Percentiles rank a stretch among this genome's conserved stretches.
These are phyloP conservation scores for Sarcophaga rosellei DNA, from an alignment of 2,888 invertebrate genomes.

Conservation along the genomic window DNA sequence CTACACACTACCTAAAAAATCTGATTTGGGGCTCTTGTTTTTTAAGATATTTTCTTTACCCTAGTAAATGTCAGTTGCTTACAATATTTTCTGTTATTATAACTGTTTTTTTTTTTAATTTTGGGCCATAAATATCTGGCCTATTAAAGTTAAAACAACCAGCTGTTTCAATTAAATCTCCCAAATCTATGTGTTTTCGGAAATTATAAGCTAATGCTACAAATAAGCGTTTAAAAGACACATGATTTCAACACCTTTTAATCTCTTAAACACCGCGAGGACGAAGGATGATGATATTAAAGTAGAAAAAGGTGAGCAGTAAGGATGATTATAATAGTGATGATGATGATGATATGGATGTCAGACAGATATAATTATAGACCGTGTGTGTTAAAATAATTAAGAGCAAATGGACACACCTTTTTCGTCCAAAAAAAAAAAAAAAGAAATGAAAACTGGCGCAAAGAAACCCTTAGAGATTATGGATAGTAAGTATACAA, in stretches of 20 bases:
- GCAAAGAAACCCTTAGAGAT: constrained; percentile 47
- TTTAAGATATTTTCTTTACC: no score
- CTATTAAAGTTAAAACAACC: constrained; percentile 26
- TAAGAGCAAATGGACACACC: constrained; percentile 71
- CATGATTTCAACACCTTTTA: constrained; percentile 63
- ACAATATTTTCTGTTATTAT: background rate
- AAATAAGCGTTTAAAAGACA: constrained; percentile 38
- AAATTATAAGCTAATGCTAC: constrained; percentile 3
- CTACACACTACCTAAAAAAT: no score
- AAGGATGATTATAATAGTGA: background rate
- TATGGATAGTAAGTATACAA: constrained; percentile 36
- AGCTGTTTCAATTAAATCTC: constrained; percentile 35
- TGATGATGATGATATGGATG: constrained; percentile 54
- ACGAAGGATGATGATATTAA: constrained; percentile 18
- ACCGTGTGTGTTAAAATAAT: constrained; percentile 70
- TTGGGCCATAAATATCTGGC: background rate
- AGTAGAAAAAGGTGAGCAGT: background rate
- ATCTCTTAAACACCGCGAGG: constrained; percentile 28
- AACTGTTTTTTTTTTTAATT: background rate
- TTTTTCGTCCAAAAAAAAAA: constrained; percentile 22
- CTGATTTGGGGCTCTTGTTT: no score
- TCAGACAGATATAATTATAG: constrained; percentile 49
- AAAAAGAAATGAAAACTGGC: constrained; percentile 17
- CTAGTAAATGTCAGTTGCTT: no score
- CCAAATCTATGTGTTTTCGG: background rate